Conservation (phyloP, 2,113 vertebrate species). For the Atlantisia rogersi region DNA sequence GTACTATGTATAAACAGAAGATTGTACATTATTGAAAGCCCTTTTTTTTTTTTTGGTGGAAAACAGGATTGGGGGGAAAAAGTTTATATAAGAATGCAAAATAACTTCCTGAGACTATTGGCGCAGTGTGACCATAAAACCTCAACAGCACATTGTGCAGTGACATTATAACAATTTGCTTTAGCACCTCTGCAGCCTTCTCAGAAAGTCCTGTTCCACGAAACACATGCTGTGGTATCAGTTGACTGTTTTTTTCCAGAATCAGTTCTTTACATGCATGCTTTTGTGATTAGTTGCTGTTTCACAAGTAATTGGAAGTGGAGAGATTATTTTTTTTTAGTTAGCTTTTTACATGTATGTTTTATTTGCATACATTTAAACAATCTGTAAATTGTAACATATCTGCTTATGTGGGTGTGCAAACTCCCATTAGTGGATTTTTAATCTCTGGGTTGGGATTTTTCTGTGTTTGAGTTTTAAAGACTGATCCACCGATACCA, state of each 20-base stretch:
- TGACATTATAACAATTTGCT: constrained; percentile 37
- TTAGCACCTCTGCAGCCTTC: constrained; percentile 49
- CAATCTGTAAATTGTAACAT: neutral
- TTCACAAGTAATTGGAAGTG: neutral
- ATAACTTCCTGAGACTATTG: constrained; percentile 61
- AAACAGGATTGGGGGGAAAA: neutral
- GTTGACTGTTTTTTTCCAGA: constrained; percentile 4
- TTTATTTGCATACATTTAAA: neutral
- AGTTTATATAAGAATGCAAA: constrained; percentile 69
- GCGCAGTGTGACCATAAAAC: constrained; percentile 64
- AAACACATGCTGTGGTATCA: neutral
- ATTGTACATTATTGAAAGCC: constrained; percentile 63
- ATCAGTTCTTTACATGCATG: neutral
- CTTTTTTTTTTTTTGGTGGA: constrained; percentile 30
- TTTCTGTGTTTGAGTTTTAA: constrained; percentile 7
- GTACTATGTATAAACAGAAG: constrained; percentile 52
- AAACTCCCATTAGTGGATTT: neutral
- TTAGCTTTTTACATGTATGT: neutral
- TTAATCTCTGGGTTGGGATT: neutral
- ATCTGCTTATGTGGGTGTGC: neutral
- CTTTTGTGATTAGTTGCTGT: constrained; percentile 21
- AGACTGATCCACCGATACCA: neutral
- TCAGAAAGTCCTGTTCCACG: neutral
- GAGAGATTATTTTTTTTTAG: neutral
- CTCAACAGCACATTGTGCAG: constrained; percentile 32